A percentile compares a stretch with the other conserved stretches of the same genome.
phyloP scores from a whole-genome alignment of 2,888 invertebrate genomes.

The Cancer borealis region DNA sequence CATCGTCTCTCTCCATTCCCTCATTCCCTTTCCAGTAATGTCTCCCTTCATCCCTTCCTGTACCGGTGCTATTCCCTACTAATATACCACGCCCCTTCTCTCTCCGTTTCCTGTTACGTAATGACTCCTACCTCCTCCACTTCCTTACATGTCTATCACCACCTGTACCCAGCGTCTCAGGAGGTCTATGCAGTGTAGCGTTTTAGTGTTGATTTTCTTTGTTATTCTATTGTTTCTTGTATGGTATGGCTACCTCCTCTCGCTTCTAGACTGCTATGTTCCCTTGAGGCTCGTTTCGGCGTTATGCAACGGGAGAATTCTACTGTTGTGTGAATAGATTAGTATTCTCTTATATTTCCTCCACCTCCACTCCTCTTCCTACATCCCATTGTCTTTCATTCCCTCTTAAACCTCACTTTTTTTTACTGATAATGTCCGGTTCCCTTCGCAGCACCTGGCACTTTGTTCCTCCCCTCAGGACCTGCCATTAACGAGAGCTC shows the following conservation, averaged over 20 bases:
- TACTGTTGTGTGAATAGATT: background rate
- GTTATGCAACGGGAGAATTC: background rate
- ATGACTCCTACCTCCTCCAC: too few species aligned
- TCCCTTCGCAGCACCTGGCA: constrained; percentile 8
- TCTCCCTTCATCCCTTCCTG: background rate
- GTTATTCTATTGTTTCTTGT: too few species aligned
- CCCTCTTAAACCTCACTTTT: background rate
- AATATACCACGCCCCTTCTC: background rate
- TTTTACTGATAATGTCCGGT: background rate
- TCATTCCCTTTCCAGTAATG: background rate
- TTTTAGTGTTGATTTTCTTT: too few species aligned
- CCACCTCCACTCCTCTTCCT: background rate
- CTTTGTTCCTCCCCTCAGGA: background rate
- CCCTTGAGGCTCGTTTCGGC: too few species aligned
- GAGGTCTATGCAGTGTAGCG: too few species aligned
- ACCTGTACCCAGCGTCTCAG: too few species aligned
- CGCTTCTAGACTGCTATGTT: too few species aligned
- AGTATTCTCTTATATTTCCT: background rate
- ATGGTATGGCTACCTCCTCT: too few species aligned
- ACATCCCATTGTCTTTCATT: background rate
- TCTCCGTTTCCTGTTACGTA: background rate
- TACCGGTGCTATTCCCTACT: background rate
- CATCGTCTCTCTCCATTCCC: background rate
- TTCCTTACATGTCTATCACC: too few species aligned
- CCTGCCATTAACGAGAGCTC: background rate